These are phyloP conservation scores for Pseudotriccus pelzelni DNA, from an alignment of 2,797 vertebrate species.

Conservation along the genomic window DNA sequence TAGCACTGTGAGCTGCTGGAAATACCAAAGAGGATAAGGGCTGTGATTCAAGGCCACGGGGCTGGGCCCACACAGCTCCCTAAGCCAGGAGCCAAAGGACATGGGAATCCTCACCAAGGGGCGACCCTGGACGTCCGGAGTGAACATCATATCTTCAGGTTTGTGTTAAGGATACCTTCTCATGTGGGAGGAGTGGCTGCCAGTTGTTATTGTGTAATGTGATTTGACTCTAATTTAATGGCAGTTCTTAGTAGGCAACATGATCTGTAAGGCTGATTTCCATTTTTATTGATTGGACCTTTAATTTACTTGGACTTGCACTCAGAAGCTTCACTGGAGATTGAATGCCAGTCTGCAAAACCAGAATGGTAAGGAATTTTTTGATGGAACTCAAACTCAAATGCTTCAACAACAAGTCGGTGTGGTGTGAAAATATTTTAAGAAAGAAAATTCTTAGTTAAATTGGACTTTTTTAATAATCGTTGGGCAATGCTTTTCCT, in stretches of 20 bases:
- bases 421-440: background rate
- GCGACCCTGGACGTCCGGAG: fast-evolving
- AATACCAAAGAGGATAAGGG: background rate
- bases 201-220: background rate
- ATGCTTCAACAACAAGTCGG: background rate
- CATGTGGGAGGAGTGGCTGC: fast-evolving
- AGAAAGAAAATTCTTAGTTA: background rate
- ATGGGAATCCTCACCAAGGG: background rate
- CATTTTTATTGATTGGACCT: conserved; percentile 15
- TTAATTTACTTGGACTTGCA: conserved; percentile 20
- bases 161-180: background rate
- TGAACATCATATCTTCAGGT: background rate
- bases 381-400: background rate
- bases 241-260: background rate
- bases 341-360: conserved; percentile 13
- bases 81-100: background rate
- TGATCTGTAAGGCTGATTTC: conserved; percentile 34
- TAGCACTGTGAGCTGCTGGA: background rate
- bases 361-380: background rate
- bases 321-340: background rate
- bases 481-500: background rate
- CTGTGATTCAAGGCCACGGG: background rate
- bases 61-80: background rate
- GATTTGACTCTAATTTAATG: conserved; percentile 30
- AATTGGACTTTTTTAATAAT: background rate